Conservation (phyloP, 2,888 invertebrate species). For the Apocheima hispidaria region DNA sequence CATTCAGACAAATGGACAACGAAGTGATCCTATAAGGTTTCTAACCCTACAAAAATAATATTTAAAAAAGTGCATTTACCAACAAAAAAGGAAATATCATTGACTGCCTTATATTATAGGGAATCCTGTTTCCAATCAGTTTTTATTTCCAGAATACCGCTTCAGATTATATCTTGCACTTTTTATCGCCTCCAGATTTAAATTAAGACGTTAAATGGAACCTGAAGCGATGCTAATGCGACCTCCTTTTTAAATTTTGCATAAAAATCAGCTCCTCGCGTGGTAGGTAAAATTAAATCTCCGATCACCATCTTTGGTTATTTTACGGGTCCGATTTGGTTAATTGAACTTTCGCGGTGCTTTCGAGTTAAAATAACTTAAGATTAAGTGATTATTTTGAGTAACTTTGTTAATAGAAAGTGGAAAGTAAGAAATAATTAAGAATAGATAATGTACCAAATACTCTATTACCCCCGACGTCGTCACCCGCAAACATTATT, state of each 20-base stretch:
- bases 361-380: conserved; percentile 7
- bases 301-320: conserved; percentile 33
- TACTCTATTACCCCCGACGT: too few relatives aligned
- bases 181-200: conserved; percentile 65
- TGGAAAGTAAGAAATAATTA: too few relatives aligned
- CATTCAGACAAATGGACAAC: too few relatives aligned
- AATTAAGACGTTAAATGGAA: conserved; percentile 75
- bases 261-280: conserved; percentile 52
- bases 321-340: conserved; percentile 32
- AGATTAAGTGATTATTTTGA: conserved; percentile 6
- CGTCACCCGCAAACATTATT: too few relatives aligned
- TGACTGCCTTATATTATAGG: too few relatives aligned
- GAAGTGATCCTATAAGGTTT: too few relatives aligned
- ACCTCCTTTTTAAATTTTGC: conserved; percentile 63
- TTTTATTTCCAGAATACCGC: conserved; percentile 12
- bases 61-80: too few relatives aligned
- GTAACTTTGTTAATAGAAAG: too few relatives aligned
- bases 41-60: too few relatives aligned
- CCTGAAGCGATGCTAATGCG: conserved; percentile 75
- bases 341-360: conserved; percentile 39
- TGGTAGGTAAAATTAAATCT: conserved; percentile 53
- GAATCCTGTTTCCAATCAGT: neutral
- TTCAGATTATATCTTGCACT: conserved; percentile 38
- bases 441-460: too few relatives aligned
- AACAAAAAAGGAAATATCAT: neutral